These are phyloP conservation scores for Eupithecia centaureata DNA, from an alignment of 2,888 invertebrate species.

Conservation along the genomic window DNA sequence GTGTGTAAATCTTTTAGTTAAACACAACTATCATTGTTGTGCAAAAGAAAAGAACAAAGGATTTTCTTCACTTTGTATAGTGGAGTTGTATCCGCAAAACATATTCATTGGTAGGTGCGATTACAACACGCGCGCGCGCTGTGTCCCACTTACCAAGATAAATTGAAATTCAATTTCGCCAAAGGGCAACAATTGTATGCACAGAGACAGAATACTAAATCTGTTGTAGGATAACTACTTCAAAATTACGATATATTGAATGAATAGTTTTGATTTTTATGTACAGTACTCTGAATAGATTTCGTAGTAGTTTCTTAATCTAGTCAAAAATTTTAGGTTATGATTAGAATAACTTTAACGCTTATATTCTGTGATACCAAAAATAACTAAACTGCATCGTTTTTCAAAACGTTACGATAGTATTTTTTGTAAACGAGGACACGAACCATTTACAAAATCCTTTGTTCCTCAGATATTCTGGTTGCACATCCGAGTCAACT, in stretches of 20 bases:
- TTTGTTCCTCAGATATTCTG: slow-evolving; percentile 66
- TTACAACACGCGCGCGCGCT: slow-evolving; percentile 68
- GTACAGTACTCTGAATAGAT: neutral
- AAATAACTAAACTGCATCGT: neutral
- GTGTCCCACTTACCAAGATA: slow-evolving; percentile 77
- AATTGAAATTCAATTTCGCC: slow-evolving; percentile 81
- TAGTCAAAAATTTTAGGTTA: neutral
- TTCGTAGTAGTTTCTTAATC: neutral
- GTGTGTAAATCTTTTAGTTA: slow-evolving; percentile 12
- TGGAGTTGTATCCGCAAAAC: slow-evolving; percentile 63
- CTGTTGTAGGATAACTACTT: slow-evolving; percentile 28
- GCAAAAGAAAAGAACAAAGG: slow-evolving; percentile 40
- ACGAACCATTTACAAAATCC: slow-evolving; percentile 51
- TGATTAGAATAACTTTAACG: neutral
- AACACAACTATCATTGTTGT: slow-evolving; percentile 22
- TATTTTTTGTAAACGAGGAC: slow-evolving; percentile 39
- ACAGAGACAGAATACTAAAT: slow-evolving; percentile 59
- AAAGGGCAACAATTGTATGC: slow-evolving; percentile 71
- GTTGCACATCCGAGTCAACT: slow-evolving; percentile 61
- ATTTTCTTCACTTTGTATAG: slow-evolving; percentile 46
- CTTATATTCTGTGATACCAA: neutral
- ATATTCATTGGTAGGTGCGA: slow-evolving; percentile 67
- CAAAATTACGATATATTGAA: neutral
- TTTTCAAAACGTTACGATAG: slow-evolving; percentile 22
- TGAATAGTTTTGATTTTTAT: neutral